Conservation (phyloP, 1,140 invertebrate genomes). For the Drosophila sulfurigaster region DNA sequence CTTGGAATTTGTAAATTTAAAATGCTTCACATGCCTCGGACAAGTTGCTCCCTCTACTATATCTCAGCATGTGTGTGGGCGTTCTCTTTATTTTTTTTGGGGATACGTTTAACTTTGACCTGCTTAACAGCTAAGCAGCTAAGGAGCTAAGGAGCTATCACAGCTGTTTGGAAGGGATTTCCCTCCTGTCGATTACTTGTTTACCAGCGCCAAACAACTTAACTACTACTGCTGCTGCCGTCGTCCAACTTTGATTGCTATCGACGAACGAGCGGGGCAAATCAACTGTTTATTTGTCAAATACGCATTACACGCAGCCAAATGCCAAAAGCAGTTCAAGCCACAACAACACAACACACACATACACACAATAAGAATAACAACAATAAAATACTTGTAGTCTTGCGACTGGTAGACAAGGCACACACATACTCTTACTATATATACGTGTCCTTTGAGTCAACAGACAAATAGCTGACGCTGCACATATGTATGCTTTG, state of each 20-base stretch:
- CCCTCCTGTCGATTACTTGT: slow-evolving; percentile 73
- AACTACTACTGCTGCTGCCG: slow-evolving; percentile 70
- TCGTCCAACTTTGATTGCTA: slow-evolving; percentile 70
- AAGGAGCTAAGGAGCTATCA: slow-evolving; percentile 34
- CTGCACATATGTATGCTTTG: slow-evolving; percentile 69
- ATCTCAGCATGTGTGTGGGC: slow-evolving; percentile 7
- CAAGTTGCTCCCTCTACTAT: not conserved
- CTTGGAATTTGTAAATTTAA: slow-evolving; percentile 82
- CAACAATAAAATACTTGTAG: slow-evolving; percentile 4
- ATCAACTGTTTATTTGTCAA: slow-evolving; percentile 84
- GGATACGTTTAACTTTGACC: slow-evolving; percentile 62
- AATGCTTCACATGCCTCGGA: slow-evolving; percentile 66
- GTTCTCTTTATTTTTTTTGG: not conserved
- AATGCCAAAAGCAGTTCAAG: slow-evolving; percentile 35
- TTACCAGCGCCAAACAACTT: slow-evolving; percentile 80
- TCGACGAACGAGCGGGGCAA: slow-evolving; percentile 59
- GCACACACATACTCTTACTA: slow-evolving; percentile 26
- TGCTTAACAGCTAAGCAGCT: slow-evolving; percentile 69
- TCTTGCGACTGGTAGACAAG: slow-evolving; percentile 31
- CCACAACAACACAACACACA: slow-evolving; percentile 19
- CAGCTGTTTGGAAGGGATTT: slow-evolving; percentile 13
- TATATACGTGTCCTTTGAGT: slow-evolving; percentile 67
- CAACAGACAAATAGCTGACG: slow-evolving; percentile 76
- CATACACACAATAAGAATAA: slow-evolving; percentile 59
- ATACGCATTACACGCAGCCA: slow-evolving; percentile 78